Evolutionary conservation across 2,113 vertebrate genomes (phyloP).

Genomic region (Perccottus glenii): DNA sequence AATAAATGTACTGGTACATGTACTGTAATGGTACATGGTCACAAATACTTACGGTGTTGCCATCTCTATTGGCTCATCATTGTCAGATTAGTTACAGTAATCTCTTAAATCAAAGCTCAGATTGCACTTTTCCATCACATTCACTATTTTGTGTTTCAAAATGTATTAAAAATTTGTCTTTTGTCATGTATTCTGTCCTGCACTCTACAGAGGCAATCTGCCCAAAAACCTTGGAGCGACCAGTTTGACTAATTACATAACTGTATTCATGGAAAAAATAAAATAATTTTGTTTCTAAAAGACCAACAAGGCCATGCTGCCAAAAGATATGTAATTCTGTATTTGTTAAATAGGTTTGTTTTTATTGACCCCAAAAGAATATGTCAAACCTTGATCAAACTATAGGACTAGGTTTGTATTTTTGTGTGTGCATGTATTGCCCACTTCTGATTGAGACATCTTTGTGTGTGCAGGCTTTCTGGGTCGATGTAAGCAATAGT

Average conservation of each 20-base stretch:
- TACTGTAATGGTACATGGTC: background rate
- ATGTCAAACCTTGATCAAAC: constrained; percentile 12
- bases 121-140: constrained; percentile 22
- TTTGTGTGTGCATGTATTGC: constrained; percentile 8
- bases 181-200: constrained; percentile 54
- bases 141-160: constrained; percentile 4
- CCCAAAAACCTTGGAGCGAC: constrained; percentile 56
- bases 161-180: constrained; percentile 20
- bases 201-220: constrained; percentile 43
- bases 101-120: constrained; percentile 18
- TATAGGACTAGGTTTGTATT: constrained; percentile 1
- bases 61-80: no score
- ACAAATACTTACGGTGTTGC: no score
- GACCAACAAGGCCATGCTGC: constrained; percentile 37
- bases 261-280: constrained; percentile 44
- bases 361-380: constrained; percentile 9
- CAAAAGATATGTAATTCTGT: constrained; percentile 13
- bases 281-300: constrained; percentile 27
- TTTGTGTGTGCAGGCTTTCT: constrained; percentile 40
- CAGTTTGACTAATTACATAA: constrained; percentile 30
- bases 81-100: no score
- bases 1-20: no score
- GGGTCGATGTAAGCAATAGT: constrained; percentile 52
- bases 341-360: constrained; percentile 6
- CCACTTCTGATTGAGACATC: constrained; percentile 55